Base-by-base conservation (phyloP, 2,888 invertebrate genomes). In the Parnassius apollo region DNA sequence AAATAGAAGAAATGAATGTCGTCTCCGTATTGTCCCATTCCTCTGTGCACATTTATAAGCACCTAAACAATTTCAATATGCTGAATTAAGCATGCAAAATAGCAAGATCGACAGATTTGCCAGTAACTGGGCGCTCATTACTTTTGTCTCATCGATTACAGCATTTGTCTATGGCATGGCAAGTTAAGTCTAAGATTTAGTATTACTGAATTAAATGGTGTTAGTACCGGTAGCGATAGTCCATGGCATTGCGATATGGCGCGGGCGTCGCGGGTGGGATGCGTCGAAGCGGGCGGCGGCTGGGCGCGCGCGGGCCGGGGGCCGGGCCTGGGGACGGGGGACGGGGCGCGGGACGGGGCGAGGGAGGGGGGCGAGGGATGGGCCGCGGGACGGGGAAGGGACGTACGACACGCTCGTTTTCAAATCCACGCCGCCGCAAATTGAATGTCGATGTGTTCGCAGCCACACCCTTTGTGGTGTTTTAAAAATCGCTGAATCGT, bases 171-270 rank as follows among this genome's bases (percentile, higher is more conserved):
- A 77, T 75, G 74, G 77, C 80, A 77, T 78, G 80, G 78, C 75
- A 83, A 80, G 83, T 83, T 85, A 78, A 75, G 70, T 71, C 73
- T 84, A 80, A 76, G 79, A 74, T 86, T 88, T 86, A 87, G 86
- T 87, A 86, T 80, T 83, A 88, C 78, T 86, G 85, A 88, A 86
- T 86, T 88, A 90, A 91, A 91, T 91, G 88, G 85, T 84, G 92
- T 92, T 92, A 92, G 91, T 93, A 93, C 93, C 93, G 93, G 92
- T 83, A 90, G 89, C 89, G 85, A 89, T 85, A 88, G 83, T 90
- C 91, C 90, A 86, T 90, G 89, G 91, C 88, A 87, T 88, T 88
- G 89, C 83, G 86, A 85, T 78, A 88, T 88, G 88, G 87, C 83
- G 84, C 86, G 87, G 80, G 80, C 87, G 83, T 87, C 89, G 77